phyloP scores from a whole-genome alignment of 1,140 invertebrate genomes.

The Zaprionus lachaisei region DNA sequence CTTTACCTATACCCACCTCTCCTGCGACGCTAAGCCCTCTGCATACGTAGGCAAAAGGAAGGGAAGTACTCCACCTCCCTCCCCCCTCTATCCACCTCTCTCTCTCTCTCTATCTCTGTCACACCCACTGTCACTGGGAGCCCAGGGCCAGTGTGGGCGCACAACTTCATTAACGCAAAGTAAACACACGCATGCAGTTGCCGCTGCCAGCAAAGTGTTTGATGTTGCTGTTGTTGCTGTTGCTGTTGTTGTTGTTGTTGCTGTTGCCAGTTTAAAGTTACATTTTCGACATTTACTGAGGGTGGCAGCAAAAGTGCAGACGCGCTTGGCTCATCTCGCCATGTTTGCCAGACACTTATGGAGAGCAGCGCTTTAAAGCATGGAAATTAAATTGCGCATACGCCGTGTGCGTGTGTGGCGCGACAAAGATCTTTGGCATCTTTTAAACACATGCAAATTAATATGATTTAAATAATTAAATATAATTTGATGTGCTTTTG shows the following conservation, averaged over 20 bases:
- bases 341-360: conserved; percentile 45
- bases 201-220: conserved; percentile 73
- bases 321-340: conserved; percentile 31
- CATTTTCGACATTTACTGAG: conserved; percentile 57
- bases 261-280: conserved; percentile 76
- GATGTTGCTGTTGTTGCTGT: conserved; percentile 58
- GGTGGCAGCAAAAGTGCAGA: conserved; percentile 31
- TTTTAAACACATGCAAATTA: conserved; percentile 72
- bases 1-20: conserved; percentile 54
- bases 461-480: conserved; percentile 80
- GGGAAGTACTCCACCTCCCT: not conserved
- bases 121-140: conserved; percentile 28
- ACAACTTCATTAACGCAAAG: conserved; percentile 82
- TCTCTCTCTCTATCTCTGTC: not conserved
- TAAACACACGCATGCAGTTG: conserved; percentile 81
- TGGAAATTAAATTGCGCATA: conserved; percentile 52
- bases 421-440: conserved; percentile 44
- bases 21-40: conserved; percentile 64
- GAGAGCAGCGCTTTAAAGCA: conserved; percentile 38
- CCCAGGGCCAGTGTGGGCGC: conserved; percentile 30
- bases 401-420: not conserved
- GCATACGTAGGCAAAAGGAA: conserved; percentile 41
- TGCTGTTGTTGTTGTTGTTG: conserved; percentile 34
- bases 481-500: conserved; percentile 76
- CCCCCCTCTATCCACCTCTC: not conserved